Conservation (phyloP, 1,140 invertebrate genomes). For the Drosophila azteca region DNA sequence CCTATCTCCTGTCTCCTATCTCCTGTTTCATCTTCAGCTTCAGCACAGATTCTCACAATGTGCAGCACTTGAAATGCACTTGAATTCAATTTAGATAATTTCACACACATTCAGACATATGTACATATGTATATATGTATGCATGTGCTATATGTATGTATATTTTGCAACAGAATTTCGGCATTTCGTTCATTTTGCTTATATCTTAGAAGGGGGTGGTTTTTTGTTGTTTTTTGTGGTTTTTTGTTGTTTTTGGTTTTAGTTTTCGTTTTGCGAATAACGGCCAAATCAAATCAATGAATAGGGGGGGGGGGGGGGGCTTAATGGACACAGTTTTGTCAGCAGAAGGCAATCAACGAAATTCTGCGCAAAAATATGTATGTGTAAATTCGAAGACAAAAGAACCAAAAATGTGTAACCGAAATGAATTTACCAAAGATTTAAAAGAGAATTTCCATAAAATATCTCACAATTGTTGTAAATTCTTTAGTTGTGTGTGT, state of each 20-base stretch:
- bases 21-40: slow-evolving; percentile 18
- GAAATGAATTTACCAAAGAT: not conserved
- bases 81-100: slow-evolving; percentile 36
- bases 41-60: slow-evolving; percentile 48
- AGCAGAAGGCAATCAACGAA: slow-evolving; percentile 69
- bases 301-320: no score
- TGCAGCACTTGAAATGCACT: slow-evolving; percentile 34
- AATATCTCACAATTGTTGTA: slow-evolving; percentile 31
- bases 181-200: slow-evolving; percentile 8
- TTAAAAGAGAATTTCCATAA: slow-evolving; percentile 15
- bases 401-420: slow-evolving; percentile 6
- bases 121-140: not conserved
- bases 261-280: not conserved
- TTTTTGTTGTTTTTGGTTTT: no score
- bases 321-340: slow-evolving; percentile 60
- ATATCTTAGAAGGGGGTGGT: no score
- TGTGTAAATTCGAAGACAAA: slow-evolving; percentile 18
- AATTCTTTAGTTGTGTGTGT: slow-evolving; percentile 39
- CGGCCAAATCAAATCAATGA: slow-evolving; percentile 5
- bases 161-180: slow-evolving; percentile 60
- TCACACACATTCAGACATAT: slow-evolving; percentile 29
- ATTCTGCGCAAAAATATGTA: slow-evolving; percentile 28
- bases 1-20: slow-evolving; percentile 1
- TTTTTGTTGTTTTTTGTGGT: no score
- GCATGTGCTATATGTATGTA: slow-evolving; percentile 18